These are phyloP conservation scores for Mesaphorura yosii DNA, from an alignment of 1,140 invertebrate species.

Conservation along the genomic window DNA sequence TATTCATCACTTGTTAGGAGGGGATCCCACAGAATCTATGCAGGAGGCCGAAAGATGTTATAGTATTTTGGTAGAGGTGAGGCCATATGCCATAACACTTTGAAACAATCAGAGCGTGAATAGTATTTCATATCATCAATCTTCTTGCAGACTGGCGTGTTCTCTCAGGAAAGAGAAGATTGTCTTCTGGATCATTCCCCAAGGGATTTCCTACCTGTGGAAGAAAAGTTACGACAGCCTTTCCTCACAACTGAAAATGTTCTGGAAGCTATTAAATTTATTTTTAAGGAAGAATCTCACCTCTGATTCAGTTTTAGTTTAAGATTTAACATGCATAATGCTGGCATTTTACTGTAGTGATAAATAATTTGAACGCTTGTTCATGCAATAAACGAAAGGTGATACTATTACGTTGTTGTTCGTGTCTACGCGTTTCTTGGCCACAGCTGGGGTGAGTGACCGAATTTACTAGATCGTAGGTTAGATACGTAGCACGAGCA, in stretches of 20 bases:
- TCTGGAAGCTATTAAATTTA: slow-evolving; percentile 42
- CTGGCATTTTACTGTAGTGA: too few relatives aligned
- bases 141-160: slow-evolving; percentile 38
- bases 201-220: slow-evolving; percentile 41
- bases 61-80: slow-evolving; percentile 33
- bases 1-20: slow-evolving; percentile 31
- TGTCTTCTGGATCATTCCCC: slow-evolving; percentile 38
- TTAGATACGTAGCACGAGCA: too few relatives aligned
- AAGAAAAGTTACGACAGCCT: slow-evolving; percentile 42
- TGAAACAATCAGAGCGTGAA: too few relatives aligned
- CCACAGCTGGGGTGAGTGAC: too few relatives aligned
- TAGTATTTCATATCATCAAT: too few relatives aligned
- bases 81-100: too few relatives aligned
- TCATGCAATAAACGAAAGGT: too few relatives aligned
- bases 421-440: too few relatives aligned
- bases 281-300: slow-evolving; percentile 40
- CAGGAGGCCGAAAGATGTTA: slow-evolving; percentile 32
- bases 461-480: too few relatives aligned
- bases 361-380: too few relatives aligned
- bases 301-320: not conserved
- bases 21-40: slow-evolving; percentile 26
- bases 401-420: too few relatives aligned
- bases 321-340: too few relatives aligned
- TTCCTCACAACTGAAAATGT: slow-evolving; percentile 42
- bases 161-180: slow-evolving; percentile 33